phyloP scores from a whole-genome alignment of 2,113 vertebrate genomes.

The Calonectris borealis region DNA sequence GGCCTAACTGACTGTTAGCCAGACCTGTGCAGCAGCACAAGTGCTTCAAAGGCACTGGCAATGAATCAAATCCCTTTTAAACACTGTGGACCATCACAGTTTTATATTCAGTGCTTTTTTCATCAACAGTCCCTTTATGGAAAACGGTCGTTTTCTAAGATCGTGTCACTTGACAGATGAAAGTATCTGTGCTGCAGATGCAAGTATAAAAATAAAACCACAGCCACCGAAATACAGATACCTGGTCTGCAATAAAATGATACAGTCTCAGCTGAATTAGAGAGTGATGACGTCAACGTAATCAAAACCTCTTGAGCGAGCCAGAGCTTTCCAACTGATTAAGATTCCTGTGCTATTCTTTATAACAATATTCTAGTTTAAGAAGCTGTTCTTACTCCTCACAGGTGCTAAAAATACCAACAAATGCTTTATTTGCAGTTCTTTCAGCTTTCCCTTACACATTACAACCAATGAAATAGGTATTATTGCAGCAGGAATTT shows the following conservation, averaged over 20 bases:
- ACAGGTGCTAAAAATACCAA: constrained; percentile 10
- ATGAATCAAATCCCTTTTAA: neutral
- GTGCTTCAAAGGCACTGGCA: neutral
- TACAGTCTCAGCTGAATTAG: constrained; percentile 14
- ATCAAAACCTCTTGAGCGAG: constrained; percentile 45
- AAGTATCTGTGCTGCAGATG: constrained; percentile 35
- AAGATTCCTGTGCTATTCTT: constrained; percentile 48
- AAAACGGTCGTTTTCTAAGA: neutral
- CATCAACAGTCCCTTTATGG: neutral
- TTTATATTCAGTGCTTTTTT: neutral
- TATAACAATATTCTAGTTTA: constrained; percentile 7
- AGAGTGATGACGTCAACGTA: neutral
- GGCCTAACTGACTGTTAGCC: neutral
- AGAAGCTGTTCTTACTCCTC: constrained; percentile 40
- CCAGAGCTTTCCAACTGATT: constrained; percentile 39
- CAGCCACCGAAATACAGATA: constrained; percentile 10
- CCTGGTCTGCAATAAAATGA: constrained; percentile 32
- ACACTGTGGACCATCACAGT: neutral
- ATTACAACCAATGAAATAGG: neutral
- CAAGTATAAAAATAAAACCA: constrained; percentile 27
- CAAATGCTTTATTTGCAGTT: neutral
- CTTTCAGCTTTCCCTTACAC: neutral
- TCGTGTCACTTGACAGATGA: neutral
- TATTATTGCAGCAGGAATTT: neutral
- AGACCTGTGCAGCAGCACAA: neutral